Base-by-base conservation (phyloP, 2,888 invertebrate species). In the Ectobius pallidus region DNA sequence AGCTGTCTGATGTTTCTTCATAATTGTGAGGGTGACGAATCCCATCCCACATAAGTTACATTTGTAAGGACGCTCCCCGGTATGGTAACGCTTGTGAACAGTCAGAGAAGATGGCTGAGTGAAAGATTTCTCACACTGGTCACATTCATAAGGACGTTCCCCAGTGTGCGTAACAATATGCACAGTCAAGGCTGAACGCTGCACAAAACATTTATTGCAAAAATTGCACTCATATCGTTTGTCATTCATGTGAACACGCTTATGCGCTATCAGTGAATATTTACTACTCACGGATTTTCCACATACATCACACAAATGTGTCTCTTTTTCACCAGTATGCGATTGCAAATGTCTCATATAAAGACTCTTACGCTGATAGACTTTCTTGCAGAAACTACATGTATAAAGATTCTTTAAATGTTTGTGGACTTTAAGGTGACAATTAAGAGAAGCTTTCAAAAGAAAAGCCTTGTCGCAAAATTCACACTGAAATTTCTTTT, bases 81-180 rank as follows among this genome's bases (percentile, higher is more conserved):
- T 84, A 76, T 85, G 85, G 3, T 83, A 82, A 4, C 85, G 80
- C 73, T 81, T 81, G 76, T 87, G 87, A 69, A 86, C 84, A 3
- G 84, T 86, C 11, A 87, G 79, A 0, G 85, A 84, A 2, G 85
- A 84, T 22, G 84, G 82, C 77, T 87, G 87, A 0, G 86, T 84
- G 77, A 87, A 87, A 1, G 83, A 81, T 76, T 85, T 86, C 2
- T 81, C 82, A 72, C 87, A 87, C 68, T 83, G 80, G 49, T 83
- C 82, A 75, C 86, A 86, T 70, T 82, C 82, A 79, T 84, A 85
- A 0, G 86, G 86, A 65, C 84, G 85, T 72, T 85, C 85, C 0
- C 85, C 85, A 0, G 84, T 84, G 73, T 86, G 86, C 6, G 83
- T 82, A 16, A 85, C 27, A 14, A 30, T 14, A 46, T 68, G 67